Base-by-base conservation (phyloP, 2,888 invertebrate genomes). In the Deroplatys truncata region DNA sequence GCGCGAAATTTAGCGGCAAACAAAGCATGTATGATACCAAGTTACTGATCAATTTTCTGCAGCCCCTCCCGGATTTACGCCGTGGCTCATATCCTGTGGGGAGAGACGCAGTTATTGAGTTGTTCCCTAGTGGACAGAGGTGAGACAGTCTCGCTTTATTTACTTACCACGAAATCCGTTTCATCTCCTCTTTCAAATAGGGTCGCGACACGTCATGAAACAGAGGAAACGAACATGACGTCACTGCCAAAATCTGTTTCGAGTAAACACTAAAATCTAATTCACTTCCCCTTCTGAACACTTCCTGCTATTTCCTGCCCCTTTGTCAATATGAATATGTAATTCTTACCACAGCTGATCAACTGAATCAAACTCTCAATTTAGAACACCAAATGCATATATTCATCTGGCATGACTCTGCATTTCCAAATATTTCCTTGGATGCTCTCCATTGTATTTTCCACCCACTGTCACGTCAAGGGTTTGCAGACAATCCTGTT, bases 101-200 rank as follows among this genome's bases (percentile, higher is more conserved):
- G 56, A 56, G 56, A 56, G 16, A 56, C 56, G 56, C 56, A 56
- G 56, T 43, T 72, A 72, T 72, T 72, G 56, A 72, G 56, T 72
- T 72, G 56, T 72, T 72, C 56, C 56, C 56, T 72, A 20, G 56
- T 72, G 56, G 56, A 72, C 56, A 72, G 56, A 72, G 56, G 56
- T 72, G 56, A 72, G 56, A 72, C 56, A 72, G 56, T 25, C 56
- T 72, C 56, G 56, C 20, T 83, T 87, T 87, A 87, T 87, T 87
- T 87, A 83, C 87, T 87, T 87, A 87, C 82, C n/a, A 35, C 56
- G n/a, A 87, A 87, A 87, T 87, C 87, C 87, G 87, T 72, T 86
- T 49, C 56, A 72, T 20, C 56, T 72, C 56, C 56, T 72, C 56
- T 72, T 72, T 25, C 56, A 72, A 72, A 20, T 20, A 72, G 20